phyloP scores from a whole-genome alignment of 1,140 invertebrate species.

The Lamellibrachia luymesi region DNA sequence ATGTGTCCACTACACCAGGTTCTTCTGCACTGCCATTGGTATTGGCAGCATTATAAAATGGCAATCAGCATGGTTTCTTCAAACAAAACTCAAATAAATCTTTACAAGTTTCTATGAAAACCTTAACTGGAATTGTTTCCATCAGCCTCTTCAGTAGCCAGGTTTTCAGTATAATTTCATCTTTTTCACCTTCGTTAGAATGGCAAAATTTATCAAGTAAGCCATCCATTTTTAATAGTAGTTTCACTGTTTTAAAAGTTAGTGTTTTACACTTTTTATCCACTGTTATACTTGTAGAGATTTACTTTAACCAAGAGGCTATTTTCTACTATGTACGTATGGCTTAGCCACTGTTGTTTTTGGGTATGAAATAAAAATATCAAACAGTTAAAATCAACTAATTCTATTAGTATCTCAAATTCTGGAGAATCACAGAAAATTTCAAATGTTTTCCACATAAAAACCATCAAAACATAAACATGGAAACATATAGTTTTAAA shows the following conservation, averaged over 20 bases:
- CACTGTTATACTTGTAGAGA: neutral
- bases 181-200: neutral
- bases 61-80: neutral
- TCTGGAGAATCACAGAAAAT: neutral
- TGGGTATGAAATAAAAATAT: neutral
- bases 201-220: neutral
- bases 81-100: conserved; percentile 1
- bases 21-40: neutral
- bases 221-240: neutral
- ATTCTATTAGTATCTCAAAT: neutral
- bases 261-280: neutral
- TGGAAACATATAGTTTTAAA: neutral
- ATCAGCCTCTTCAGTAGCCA: neutral
- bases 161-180: neutral
- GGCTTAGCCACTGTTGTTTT: neutral
- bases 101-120: neutral
- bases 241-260: neutral
- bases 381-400: neutral
- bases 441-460: neutral
- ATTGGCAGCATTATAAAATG: neutral
- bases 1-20: neutral
- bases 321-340: neutral
- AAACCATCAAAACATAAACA: neutral
- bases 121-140: neutral
- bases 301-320: neutral